Evolutionary conservation across 2,113 vertebrate species (phyloP).

Genomic region (Ahaetulla prasina): DNA sequence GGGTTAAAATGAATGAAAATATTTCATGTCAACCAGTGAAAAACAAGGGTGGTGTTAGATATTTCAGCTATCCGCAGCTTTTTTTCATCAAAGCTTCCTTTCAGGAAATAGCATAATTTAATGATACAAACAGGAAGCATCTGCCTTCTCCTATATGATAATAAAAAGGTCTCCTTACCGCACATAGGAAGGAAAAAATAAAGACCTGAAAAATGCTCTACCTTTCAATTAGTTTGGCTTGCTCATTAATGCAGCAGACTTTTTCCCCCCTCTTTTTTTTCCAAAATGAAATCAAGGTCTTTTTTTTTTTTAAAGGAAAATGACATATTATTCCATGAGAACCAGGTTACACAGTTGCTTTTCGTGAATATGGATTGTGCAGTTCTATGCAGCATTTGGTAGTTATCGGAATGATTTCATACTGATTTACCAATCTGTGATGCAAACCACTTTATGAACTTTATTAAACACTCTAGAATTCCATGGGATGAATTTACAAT

Average conservation of each 20-base stretch:
- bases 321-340: neutral
- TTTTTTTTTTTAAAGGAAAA: neutral
- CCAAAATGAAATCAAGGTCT: slow-evolving; percentile 23
- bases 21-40: slow-evolving; percentile 60
- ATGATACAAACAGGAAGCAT: slow-evolving; percentile 71
- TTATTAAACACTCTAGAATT: neutral
- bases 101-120: slow-evolving; percentile 72
- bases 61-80: slow-evolving; percentile 58
- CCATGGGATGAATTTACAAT: too few species aligned
- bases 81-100: slow-evolving; percentile 67
- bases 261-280: slow-evolving; percentile 34
- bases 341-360: neutral
- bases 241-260: slow-evolving; percentile 1
- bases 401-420: neutral
- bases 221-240: slow-evolving; percentile 50
- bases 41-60: slow-evolving; percentile 54
- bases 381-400: neutral
- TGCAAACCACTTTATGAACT: neutral
- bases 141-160: slow-evolving; percentile 70
- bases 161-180: slow-evolving; percentile 59
- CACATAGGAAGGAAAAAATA: slow-evolving; percentile 24
- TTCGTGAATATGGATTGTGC: neutral
- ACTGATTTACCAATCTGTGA: neutral
- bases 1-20: slow-evolving; percentile 64
- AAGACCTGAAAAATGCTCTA: slow-evolving; percentile 41